Base-by-base conservation (phyloP, 2,888 invertebrate genomes). In the Prosopocoilus inquinatus region DNA sequence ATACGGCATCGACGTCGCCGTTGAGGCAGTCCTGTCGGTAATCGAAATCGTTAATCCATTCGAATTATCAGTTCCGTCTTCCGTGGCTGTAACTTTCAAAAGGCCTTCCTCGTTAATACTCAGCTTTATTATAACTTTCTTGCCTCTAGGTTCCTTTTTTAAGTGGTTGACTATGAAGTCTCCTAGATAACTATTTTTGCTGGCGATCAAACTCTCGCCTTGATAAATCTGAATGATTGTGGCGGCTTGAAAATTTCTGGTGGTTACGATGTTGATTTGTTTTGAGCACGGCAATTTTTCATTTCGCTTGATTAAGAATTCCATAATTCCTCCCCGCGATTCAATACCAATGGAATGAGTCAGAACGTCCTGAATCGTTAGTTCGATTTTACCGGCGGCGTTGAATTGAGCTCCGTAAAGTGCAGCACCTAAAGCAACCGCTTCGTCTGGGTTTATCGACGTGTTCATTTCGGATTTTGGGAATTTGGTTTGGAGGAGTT, bases 391-490 rank as follows among this genome's bases (percentile, higher is more conserved):
- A 44, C 56, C 50, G 20, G n/a, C n/a, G 8, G 60, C 56, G 13
- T 58, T 59, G 5, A 56, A 56, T 15, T 67, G 50, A 28, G 62
- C 46, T 2, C 62, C 60, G 49, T 67, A 64, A 11, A 69, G 49
- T n/a, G 66, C 66, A 5, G 67, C 68, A n/a, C 69, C 70, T 43
- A 61, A 57, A 7, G 68, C 67, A 4, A 69, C 65, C 15, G 65
- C 66, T 58, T 67, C 67, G 39, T 67, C 67, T 3, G 67, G 67
- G 55, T 70, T 63, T 12, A 67, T 13, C 12, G 63, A 59, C 8
- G 54, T 59, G 43, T 59, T 63, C 1, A 67, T 41, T 16, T 60
- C 53, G 35, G 65, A 63, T 2, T 34, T 43, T 13, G 51, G 53
- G 55, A 70, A 69, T 50, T 59, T 65, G 1, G 58, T 36, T 9